phyloP scores from a whole-genome alignment of 2,113 vertebrate species.

The Amazona guildingii region DNA sequence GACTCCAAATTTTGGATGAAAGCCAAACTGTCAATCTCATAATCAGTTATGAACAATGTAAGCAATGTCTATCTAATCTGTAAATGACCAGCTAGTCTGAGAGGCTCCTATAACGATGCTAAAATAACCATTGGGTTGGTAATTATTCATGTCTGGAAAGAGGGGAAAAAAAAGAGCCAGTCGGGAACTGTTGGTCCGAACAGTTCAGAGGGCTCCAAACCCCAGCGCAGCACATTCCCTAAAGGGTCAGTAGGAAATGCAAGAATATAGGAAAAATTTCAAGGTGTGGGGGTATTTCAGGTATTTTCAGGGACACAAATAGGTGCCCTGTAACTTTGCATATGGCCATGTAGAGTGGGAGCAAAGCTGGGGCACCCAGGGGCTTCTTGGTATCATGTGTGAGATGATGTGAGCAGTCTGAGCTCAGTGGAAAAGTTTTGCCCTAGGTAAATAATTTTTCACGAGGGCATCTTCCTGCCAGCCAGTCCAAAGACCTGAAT shows the following conservation, averaged over 20 bases:
- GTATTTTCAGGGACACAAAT: not conserved
- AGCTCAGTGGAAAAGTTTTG: rapidly evolving
- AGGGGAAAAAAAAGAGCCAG: rapidly evolving
- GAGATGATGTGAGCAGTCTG: too few relatives aligned
- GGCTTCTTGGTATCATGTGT: rapidly evolving
- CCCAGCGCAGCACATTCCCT: not conserved
- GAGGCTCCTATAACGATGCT: slow-evolving; percentile 22
- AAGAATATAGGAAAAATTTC: not conserved
- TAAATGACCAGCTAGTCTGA: slow-evolving; percentile 27
- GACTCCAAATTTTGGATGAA: slow-evolving; percentile 7
- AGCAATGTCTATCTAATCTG: slow-evolving; percentile 34
- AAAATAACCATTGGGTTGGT: not conserved
- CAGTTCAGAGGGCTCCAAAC: not conserved
- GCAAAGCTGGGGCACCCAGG: not conserved
- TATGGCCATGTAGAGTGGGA: not conserved
- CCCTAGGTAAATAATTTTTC: not conserved
- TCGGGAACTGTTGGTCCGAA: not conserved
- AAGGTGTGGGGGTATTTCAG: not conserved
- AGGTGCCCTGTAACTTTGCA: not conserved
- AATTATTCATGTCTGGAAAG: not conserved
- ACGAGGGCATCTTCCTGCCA: not conserved
- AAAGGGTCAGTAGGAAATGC: not conserved
- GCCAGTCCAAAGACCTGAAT: not conserved
- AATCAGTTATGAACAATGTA: slow-evolving; percentile 38
- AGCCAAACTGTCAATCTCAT: slow-evolving; percentile 49